These are phyloP conservation scores for Lagorchestes hirsutus DNA, from an alignment of 2,797 vertebrate genomes.

Conservation along the genomic window DNA sequence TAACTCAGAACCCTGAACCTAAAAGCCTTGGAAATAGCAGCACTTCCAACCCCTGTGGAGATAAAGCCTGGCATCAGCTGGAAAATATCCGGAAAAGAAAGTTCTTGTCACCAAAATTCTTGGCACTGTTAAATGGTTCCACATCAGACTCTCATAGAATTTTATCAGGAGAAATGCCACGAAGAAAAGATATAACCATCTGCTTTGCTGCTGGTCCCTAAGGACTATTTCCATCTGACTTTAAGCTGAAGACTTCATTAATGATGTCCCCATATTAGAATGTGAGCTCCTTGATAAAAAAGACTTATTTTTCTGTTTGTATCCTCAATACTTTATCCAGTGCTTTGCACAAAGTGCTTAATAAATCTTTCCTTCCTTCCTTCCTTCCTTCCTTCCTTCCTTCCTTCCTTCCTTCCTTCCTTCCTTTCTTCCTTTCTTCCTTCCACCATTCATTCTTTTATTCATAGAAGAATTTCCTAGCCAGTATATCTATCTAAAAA, in stretches of 20 bases:
- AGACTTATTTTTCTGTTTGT: neutral
- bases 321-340: neutral
- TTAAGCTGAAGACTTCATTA: neutral
- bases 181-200: neutral
- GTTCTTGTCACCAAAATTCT: neutral
- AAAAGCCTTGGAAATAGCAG: neutral
- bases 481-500: neutral
- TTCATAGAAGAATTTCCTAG: neutral
- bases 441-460: neutral
- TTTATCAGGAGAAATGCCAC: neutral
- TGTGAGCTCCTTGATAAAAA: neutral
- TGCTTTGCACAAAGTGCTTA: neutral
- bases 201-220: neutral
- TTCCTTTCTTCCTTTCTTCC: neutral
- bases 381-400: neutral
- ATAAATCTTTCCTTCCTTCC: neutral
- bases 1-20: neutral
- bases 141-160: neutral
- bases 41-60: neutral
- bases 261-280: neutral
- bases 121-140: neutral
- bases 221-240: neutral
- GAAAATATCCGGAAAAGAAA: neutral
- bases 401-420: neutral
- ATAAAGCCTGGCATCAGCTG: neutral